Evolutionary conservation across 2,888 invertebrate genomes (phyloP).

Genomic region (Amiota minor): DNA sequence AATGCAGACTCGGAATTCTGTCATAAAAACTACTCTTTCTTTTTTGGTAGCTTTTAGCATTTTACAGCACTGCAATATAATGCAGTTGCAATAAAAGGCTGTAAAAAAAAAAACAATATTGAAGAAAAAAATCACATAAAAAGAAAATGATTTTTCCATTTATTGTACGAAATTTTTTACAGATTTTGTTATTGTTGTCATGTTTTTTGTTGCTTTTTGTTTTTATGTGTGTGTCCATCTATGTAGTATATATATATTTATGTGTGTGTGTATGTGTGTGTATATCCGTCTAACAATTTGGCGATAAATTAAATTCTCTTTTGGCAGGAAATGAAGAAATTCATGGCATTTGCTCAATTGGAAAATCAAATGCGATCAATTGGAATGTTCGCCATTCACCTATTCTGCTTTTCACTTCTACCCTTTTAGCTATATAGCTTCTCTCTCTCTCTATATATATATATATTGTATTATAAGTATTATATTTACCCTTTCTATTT

Average conservation of each 20-base stretch:
- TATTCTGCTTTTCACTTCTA: background rate
- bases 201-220: conserved; percentile 1
- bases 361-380: conserved; percentile 29
- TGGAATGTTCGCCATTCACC: conserved; percentile 13
- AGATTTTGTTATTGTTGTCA: background rate
- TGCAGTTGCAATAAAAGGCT: no score
- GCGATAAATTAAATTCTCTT: conserved; percentile 36
- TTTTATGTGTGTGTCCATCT: background rate
- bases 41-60: no score
- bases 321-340: conserved; percentile 30
- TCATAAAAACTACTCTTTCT: no score
- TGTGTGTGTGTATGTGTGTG: background rate
- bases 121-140: background rate
- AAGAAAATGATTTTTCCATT: no score
- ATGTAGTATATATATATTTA: background rate
- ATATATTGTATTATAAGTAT: no score
- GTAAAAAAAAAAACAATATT: background rate
- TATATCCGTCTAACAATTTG: background rate
- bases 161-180: no score
- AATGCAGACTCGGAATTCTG: no score
- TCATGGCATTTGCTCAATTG: conserved; percentile 30
- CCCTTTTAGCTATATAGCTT: no score
- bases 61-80: no score
- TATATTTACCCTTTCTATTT: no score
- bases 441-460: background rate